Conservation (phyloP, 2,113 vertebrate species). For the Atherinomorus stipes region DNA sequence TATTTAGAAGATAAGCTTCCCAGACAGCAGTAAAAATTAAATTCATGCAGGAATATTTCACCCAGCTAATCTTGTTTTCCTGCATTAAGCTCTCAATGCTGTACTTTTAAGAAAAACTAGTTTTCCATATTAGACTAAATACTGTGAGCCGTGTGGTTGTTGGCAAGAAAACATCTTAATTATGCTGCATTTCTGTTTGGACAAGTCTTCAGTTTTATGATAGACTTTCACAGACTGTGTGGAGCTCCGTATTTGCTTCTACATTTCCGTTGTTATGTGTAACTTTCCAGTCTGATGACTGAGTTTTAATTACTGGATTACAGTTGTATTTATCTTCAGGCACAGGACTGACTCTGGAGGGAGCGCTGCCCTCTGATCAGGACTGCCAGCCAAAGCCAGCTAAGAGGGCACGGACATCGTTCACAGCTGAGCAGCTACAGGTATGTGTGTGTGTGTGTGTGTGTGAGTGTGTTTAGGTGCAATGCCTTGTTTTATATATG, state of each 20-base stretch:
- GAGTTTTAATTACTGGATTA: not conserved
- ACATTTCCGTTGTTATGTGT: not conserved
- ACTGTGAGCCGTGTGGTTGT: constrained; percentile 31
- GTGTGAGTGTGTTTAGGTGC: not conserved
- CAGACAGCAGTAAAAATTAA: not conserved
- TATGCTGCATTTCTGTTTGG: constrained; percentile 34
- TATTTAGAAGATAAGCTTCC: not conserved
- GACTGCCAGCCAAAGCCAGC: constrained; percentile 95
- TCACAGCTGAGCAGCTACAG: constrained; percentile 95
- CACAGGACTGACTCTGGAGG: constrained; percentile 91
- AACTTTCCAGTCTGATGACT: not conserved
- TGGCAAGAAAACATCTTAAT: constrained; percentile 37
- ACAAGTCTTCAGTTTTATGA: constrained; percentile 12
- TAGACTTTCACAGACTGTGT: not conserved
- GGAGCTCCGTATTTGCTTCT: not conserved
- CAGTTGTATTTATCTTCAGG: constrained; percentile 73
- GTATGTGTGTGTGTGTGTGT: constrained; percentile 58
- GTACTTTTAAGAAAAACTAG: not conserved
- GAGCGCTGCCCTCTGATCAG: constrained; percentile 92
- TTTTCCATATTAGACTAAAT: constrained; percentile 19
- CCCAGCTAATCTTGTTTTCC: too few relatives aligned
- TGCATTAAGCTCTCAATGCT: not conserved
- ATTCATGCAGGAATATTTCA: not conserved
- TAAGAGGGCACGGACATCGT: constrained; percentile 94
- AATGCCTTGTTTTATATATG: not conserved